Percentiles rank a stretch among this genome's conserved stretches.
Evolutionary conservation across 2,888 invertebrate genomes (phyloP).

Genomic region (Sisyra terminalis): DNA sequence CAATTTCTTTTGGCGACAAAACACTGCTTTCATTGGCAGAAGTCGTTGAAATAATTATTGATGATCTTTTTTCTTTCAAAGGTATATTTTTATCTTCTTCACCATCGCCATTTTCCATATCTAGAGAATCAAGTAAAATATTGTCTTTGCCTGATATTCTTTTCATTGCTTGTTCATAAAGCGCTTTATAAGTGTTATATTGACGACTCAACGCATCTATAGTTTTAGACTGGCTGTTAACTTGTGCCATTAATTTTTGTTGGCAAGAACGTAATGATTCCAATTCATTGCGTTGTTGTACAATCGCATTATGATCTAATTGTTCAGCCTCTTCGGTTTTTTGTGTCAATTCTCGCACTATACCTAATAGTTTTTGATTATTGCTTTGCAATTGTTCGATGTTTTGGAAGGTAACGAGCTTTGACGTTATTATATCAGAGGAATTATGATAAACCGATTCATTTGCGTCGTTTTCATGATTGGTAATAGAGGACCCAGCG

Average conservation of each 20-base stretch:
- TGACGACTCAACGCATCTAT: constrained; percentile 67
- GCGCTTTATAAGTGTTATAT: constrained; percentile 74
- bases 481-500: constrained; percentile 44
- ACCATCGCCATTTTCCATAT: too few species aligned
- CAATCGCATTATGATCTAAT: constrained; percentile 46
- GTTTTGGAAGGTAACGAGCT: constrained; percentile 76
- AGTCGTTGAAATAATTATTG: too few species aligned
- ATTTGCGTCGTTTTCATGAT: constrained; percentile 34
- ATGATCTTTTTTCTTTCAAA: too few species aligned
- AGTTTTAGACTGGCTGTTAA: constrained; percentile 68
- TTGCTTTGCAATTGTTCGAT: constrained; percentile 79
- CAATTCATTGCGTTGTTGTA: constrained; percentile 49
- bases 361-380: constrained; percentile 69
- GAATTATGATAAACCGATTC: constrained; percentile 36
- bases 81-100: too few species aligned
- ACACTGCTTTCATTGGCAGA: too few species aligned
- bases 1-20: constrained; percentile 29
- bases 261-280: constrained; percentile 51
- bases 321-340: constrained; percentile 69
- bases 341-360: constrained; percentile 71
- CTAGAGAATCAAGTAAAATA: too few species aligned
- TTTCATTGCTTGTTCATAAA: constrained; percentile 46
- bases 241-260: constrained; percentile 53
- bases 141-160: neutral
- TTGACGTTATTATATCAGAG: constrained; percentile 58